phyloP scores from a whole-genome alignment of 2,888 invertebrate species.

The Lingula anatina region DNA sequence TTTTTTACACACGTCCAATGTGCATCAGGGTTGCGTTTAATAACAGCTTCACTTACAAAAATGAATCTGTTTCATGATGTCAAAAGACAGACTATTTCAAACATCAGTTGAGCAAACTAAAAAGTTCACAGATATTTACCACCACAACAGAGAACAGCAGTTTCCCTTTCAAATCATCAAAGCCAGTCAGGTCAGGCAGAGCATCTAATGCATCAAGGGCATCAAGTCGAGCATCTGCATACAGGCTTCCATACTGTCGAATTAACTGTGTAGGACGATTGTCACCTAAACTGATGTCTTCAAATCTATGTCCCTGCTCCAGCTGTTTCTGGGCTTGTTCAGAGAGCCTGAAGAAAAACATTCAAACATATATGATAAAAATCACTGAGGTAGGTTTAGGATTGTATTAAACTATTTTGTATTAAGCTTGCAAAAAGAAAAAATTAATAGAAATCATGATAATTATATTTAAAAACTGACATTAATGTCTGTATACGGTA shows the following conservation, averaged over 20 bases:
- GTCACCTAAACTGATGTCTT: slow-evolving; percentile 45
- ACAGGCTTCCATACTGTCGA: slow-evolving; percentile 77
- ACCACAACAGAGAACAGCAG: slow-evolving; percentile 93
- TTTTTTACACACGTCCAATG: too few species aligned
- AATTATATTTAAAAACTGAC: background rate
- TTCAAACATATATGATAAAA: background rate
- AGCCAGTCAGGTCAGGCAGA: slow-evolving; percentile 73
- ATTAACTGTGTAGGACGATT: slow-evolving; percentile 58
- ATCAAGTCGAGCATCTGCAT: slow-evolving; percentile 77
- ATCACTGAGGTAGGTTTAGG: background rate
- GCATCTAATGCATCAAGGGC: slow-evolving; percentile 80
- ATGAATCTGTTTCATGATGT: background rate
- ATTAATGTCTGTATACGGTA: background rate
- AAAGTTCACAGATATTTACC: too few species aligned
- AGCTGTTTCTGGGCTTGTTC: slow-evolving; percentile 37
- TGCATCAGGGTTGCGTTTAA: too few species aligned
- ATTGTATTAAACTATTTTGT: too few species aligned
- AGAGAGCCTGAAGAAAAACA: slow-evolving; percentile 34
- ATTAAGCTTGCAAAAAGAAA: background rate
- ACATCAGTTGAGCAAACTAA: too few species aligned
- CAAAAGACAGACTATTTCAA: too few species aligned
- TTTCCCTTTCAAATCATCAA: slow-evolving; percentile 86
- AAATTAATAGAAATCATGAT: background rate
- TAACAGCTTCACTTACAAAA: background rate
- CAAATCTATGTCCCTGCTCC: slow-evolving; percentile 38